Conservation (phyloP, 1,140 invertebrate species). For the Eupristina koningsbergeri region DNA sequence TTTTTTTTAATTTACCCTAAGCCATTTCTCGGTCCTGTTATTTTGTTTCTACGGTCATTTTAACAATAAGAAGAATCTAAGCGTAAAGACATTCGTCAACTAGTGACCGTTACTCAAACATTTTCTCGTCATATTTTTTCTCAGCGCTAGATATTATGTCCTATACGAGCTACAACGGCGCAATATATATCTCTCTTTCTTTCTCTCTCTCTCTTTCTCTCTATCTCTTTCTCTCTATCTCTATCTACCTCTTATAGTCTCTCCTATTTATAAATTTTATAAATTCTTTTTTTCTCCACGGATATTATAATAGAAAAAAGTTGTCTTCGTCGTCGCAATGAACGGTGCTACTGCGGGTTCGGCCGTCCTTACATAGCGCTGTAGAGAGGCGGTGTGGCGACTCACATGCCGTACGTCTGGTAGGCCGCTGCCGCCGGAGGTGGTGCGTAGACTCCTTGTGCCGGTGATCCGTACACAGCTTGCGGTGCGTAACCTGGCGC, state of each 20-base stretch:
- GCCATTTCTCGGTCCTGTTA: slow-evolving; percentile 28
- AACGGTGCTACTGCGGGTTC: slow-evolving; percentile 10
- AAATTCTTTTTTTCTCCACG: slow-evolving; percentile 18
- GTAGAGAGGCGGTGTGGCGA: slow-evolving; percentile 41
- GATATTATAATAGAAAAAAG: slow-evolving; percentile 45
- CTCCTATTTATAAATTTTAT: slow-evolving; percentile 34
- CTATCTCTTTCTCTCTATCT: slow-evolving; percentile 1
- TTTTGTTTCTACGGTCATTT: slow-evolving; percentile 47
- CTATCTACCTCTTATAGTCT: neutral
- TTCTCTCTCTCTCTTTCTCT: no score
- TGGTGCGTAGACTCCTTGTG: slow-evolving; percentile 74
- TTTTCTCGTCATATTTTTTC: slow-evolving; percentile 18
- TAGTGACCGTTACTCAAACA: slow-evolving; percentile 21
- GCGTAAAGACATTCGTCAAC: slow-evolving; percentile 52
- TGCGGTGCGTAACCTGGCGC: slow-evolving; percentile 76
- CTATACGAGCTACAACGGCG: slow-evolving; percentile 28
- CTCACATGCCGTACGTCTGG: slow-evolving; percentile 82
- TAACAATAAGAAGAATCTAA: slow-evolving; percentile 55
- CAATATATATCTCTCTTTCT: slow-evolving; percentile 3
- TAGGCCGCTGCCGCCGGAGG: slow-evolving; percentile 76
- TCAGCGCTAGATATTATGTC: slow-evolving; percentile 48
- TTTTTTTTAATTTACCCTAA: slow-evolving; percentile 32
- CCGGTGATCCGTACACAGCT: slow-evolving; percentile 71
- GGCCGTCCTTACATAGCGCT: slow-evolving; percentile 44
- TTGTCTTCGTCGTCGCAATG: slow-evolving; percentile 2